A percentile compares a stretch with the other conserved stretches of the same genome.
These are phyloP conservation scores for Cataglyphis albicans DNA, from an alignment of 2,888 invertebrate species.

Conservation along the genomic window DNA sequence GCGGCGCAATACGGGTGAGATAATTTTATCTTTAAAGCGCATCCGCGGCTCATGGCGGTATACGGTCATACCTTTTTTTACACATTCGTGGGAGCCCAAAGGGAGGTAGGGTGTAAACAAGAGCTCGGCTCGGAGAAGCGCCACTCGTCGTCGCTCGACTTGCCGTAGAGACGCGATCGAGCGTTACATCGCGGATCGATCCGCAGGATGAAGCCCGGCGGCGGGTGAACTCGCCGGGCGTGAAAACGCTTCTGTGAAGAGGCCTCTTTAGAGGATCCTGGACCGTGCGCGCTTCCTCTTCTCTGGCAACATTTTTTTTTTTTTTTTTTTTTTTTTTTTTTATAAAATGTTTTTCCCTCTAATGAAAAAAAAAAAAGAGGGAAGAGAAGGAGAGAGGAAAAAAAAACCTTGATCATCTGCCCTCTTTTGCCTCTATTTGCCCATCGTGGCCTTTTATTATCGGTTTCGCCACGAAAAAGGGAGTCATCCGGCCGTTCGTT, in stretches of 20 bases:
- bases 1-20: conserved; percentile 33
- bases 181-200: conserved; percentile 64
- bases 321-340: conserved; percentile 40
- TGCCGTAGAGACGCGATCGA: conserved; percentile 62
- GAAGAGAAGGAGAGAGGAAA: neutral
- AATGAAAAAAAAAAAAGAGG: conserved; percentile 42
- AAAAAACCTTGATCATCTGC: conserved; percentile 25
- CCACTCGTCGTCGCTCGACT: conserved; percentile 50
- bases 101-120: conserved; percentile 34
- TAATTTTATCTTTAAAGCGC: conserved; percentile 52
- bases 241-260: conserved; percentile 65
- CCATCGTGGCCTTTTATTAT: conserved; percentile 45
- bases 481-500: conserved; percentile 50
- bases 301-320: conserved; percentile 38
- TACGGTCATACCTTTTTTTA: conserved; percentile 39
- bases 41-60: conserved; percentile 1
- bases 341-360: conserved; percentile 51
- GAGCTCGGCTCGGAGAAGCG: conserved; percentile 45
- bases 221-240: conserved; percentile 54
- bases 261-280: conserved; percentile 38
- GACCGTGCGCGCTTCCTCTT: conserved; percentile 1
- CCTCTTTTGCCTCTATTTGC: conserved; percentile 35
- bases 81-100: conserved; percentile 44
- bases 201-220: conserved; percentile 64
- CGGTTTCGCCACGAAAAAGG: conserved; percentile 52